Percentiles rank a stretch among this genome's conserved stretches.
Evolutionary conservation across 2,888 invertebrate species (phyloP).

Genomic region (Strigamia maritima): DNA sequence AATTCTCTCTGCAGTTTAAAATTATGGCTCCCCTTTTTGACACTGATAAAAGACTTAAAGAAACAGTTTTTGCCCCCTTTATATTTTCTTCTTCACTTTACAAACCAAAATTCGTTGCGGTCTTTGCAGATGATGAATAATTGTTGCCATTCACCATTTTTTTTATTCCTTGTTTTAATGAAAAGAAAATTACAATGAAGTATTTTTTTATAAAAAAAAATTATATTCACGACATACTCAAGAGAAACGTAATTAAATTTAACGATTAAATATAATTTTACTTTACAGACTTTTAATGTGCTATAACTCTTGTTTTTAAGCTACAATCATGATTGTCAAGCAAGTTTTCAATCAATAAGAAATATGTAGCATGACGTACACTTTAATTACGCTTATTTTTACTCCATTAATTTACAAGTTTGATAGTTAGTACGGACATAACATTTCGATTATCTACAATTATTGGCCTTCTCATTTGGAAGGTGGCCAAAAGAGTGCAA

Average conservation of each 20-base stretch:
- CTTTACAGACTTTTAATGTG: not conserved
- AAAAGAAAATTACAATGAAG: conserved; percentile 5
- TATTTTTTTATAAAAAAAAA: not conserved
- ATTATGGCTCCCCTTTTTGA: conserved; percentile 22
- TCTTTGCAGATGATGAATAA: conserved; percentile 24
- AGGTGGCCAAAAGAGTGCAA: conserved; percentile 17
- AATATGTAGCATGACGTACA: not conserved
- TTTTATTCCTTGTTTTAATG: not conserved
- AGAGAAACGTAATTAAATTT: not conserved
- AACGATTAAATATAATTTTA: not conserved
- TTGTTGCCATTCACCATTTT: conserved; percentile 12
- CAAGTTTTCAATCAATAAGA: not conserved
- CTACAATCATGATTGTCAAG: not conserved
- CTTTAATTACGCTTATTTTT: conserved; percentile 19
- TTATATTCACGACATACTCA: not conserved
- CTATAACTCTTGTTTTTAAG: not conserved
- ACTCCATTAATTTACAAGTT: conserved; percentile 22
- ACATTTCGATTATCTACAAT: conserved; percentile 31
- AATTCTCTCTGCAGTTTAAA: conserved; percentile 26
- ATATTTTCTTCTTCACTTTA: not conserved
- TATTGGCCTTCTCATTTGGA: conserved; percentile 30
- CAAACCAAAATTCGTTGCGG: conserved; percentile 18
- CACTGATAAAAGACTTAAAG: conserved; percentile 32
- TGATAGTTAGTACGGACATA: conserved; percentile 17
- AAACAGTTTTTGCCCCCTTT: conserved; percentile 9